Evolutionary conservation across 2,113 vertebrate genomes (phyloP), one percentile per base, ranked within the genome.

Genomic region (Pomatostomus ruficeps): DNA sequence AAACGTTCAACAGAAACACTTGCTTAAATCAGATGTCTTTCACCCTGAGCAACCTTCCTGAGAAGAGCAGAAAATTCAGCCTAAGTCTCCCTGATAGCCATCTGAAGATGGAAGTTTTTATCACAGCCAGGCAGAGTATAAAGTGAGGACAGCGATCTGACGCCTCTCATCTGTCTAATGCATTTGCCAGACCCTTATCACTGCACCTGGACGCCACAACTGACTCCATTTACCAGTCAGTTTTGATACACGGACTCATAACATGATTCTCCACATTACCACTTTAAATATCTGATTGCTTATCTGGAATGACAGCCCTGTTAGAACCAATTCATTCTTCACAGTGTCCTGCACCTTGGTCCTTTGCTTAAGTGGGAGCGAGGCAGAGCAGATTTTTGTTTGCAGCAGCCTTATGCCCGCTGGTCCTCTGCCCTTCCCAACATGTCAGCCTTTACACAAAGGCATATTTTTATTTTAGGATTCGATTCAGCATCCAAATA

Each of bases 201-300:
- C 71, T 68, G 81, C 85, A 92, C 81, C 89, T 91, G 70, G 43
- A 70, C 94, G 88, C 82, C 85, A 95, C 63, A 85, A 86, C 71
- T 52, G 85, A 71, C 89, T 95, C 94, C 94, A 95, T 96, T 93
- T 95, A 88, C 81, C 79, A 88, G 85, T 96, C 94, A 93, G 54
- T 73, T 94, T 94, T 94, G 89, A 88, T 94, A 91, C 91, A 88
- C 6, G 1, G 71, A 59, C 78, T 94, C 93, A 52, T 63, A 94
- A 73, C 74, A 62, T 62, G 89, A 89, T 95, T 92, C 91, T 91
- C 62, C 38, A 62, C 81, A 83, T 95, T 83, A 96, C 87, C 78
- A 82, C 88, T 85, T 96, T 88, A 91, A 95, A 95, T 97, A 95
- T 91, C 75, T 91, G 81, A 93, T 79, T 93, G 75, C 78, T 95